Base-by-base conservation (phyloP, 2,113 vertebrate genomes). In the Lutjanus erythropterus region DNA sequence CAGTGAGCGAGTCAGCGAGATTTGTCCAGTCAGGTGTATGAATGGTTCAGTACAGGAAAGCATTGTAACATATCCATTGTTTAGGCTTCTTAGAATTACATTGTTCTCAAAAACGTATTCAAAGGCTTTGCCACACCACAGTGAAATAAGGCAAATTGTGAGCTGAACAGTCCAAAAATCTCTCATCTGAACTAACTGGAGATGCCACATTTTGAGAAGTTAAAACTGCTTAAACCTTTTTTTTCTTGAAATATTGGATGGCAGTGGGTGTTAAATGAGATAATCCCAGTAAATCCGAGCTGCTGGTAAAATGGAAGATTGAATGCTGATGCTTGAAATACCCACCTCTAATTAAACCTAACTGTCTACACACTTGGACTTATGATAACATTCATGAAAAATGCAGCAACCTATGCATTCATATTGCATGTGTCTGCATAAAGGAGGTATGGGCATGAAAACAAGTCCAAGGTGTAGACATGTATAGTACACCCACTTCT, bases 341-440 rank as follows among this genome's bases (percentile, higher is more conserved):
- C 56, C 53, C 31, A 19, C 19, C 44, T 69, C 62, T 18, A 83
- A 61, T 75, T 80, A 85, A 75, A 61, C 0, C 27, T 62, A 60
- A 47, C n/a, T 66, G 29, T 50, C 4, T 25, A 52, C 29, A 65
- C 27, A 80, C 67, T 59, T 83, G 58, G 68, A 46, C 35, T 59
- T 83, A 21, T 71, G 65, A 68, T 83, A 39, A 67, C 44, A 83
- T 65, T 67, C 35, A 82, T 83, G 60, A 81, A 78, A 74, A 59
- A 78, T 85, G 25, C 61, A 83, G n/a, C 50, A 78, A 66, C 37
- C 4, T 72, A 29, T 83, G 59, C 60, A 87, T 88, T 75, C n/a
- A 75, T 86, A 72, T 69, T 81, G 69, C 55, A 64, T 83, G 71
- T 65, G 42, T 73, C 67, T 80, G 64, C 56, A 55, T 46, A 44